Percentiles rank a stretch among this genome's conserved stretches.
phyloP scores from a whole-genome alignment of 2,888 invertebrate genomes.

The Ectobius pallidus region DNA sequence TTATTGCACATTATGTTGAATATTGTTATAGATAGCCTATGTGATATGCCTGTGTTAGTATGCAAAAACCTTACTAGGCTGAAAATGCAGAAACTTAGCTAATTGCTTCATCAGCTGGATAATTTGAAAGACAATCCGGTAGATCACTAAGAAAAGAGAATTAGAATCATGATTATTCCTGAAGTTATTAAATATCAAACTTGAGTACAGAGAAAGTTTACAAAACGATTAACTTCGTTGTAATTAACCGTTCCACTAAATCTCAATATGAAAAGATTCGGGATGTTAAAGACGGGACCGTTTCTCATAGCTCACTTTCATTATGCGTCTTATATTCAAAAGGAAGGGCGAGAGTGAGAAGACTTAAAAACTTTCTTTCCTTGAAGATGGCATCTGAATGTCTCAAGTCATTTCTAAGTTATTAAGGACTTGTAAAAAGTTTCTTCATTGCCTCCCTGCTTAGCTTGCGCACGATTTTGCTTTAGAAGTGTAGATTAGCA shows the following conservation, averaged over 20 bases:
- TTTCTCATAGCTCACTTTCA: not conserved
- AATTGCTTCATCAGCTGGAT: no score
- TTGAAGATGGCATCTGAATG: not conserved
- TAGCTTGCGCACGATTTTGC: no score
- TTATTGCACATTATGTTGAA: no score
- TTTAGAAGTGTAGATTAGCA: no score
- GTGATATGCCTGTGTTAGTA: no score
- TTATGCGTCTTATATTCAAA: not conserved
- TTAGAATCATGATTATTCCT: no score
- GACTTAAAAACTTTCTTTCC: not conserved
- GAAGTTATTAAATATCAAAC: not conserved
- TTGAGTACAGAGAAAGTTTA: not conserved
- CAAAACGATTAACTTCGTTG: not conserved
- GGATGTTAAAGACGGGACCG: not conserved
- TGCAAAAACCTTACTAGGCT: no score
- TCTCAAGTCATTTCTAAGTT: not conserved
- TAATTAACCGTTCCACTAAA: not conserved
- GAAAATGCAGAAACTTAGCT: no score
- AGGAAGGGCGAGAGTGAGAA: not conserved
- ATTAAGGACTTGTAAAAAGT: slow-evolving; percentile 1
- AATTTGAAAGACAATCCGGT: no score
- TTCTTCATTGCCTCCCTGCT: slow-evolving; percentile 1
- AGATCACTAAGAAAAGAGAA: no score
- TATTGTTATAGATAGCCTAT: no score
- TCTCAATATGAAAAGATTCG: not conserved